Evolutionary conservation across 2,888 invertebrate species (phyloP).

Genomic region (Epicampocera succincta): DNA sequence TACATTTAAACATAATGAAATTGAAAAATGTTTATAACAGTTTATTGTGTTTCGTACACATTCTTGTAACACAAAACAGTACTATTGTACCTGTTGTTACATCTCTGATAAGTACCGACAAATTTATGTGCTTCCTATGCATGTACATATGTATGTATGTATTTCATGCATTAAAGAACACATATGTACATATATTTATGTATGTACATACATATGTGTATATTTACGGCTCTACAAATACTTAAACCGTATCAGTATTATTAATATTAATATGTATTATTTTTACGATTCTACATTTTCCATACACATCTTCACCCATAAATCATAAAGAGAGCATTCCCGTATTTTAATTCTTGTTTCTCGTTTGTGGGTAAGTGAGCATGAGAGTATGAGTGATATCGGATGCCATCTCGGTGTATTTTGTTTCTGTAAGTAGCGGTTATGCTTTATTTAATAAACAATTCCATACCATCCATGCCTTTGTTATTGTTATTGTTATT

Average conservation of each 20-base stretch:
- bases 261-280: not conserved
- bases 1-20: too few relatives aligned
- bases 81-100: not conserved
- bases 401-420: not conserved
- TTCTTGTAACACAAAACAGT: not conserved
- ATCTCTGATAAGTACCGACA: not conserved
- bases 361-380: constrained; percentile 2
- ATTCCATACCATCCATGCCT: not conserved
- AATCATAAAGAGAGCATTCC: constrained; percentile 32
- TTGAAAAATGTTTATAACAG: too few relatives aligned
- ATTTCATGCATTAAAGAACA: too few relatives aligned
- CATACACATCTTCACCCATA: not conserved
- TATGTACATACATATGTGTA: not conserved
- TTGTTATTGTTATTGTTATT: constrained; percentile 17
- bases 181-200: not conserved
- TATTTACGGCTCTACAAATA: not conserved
- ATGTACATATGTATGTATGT: too few relatives aligned
- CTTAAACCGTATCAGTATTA: not conserved
- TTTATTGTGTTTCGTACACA: too few relatives aligned
- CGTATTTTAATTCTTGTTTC: not conserved
- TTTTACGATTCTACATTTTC: not conserved
- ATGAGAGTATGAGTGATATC: constrained; percentile 28
- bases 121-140: too few relatives aligned
- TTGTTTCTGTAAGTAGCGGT: constrained; percentile 37
- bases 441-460: constrained; percentile 29